phyloP scores from a whole-genome alignment of 2,113 vertebrate genomes.

The Lamprologus tigripictilis region DNA sequence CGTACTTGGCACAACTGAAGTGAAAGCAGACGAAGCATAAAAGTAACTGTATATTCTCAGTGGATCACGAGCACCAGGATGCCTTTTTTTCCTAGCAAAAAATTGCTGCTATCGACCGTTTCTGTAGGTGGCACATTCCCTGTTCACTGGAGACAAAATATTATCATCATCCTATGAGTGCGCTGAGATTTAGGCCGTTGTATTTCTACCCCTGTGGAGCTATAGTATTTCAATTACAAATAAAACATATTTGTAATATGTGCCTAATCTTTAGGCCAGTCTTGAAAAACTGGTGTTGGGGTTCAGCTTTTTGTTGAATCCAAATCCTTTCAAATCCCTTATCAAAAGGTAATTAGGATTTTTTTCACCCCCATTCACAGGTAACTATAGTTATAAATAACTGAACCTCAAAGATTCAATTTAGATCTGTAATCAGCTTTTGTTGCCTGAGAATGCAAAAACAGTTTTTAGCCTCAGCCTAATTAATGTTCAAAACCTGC shows the following conservation, averaged over 20 bases:
- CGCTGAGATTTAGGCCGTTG: not conserved
- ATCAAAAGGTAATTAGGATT: not conserved
- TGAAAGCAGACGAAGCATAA: not conserved
- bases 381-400: not conserved
- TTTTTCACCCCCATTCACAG: fast-evolving
- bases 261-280: not conserved
- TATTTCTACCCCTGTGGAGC: not conserved
- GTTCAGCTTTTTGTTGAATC: not conserved
- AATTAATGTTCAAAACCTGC: not conserved
- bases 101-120: not conserved
- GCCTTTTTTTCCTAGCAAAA: not conserved
- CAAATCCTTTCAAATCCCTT: not conserved
- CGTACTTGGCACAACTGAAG: not conserved
- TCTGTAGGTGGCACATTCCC: not conserved
- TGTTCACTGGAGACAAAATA: not conserved
- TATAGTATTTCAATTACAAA: not conserved
- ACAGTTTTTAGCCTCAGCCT: not conserved
- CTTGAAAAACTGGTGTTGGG: not conserved
- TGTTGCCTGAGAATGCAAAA: not conserved
- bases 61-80: not conserved
- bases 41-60: not conserved
- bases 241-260: not conserved
- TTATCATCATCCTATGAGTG: not conserved
- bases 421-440: not conserved
- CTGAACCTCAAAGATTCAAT: not conserved